Evolutionary conservation across 2,113 vertebrate genomes (phyloP).

Genomic region (Tachysurus vachellii): DNA sequence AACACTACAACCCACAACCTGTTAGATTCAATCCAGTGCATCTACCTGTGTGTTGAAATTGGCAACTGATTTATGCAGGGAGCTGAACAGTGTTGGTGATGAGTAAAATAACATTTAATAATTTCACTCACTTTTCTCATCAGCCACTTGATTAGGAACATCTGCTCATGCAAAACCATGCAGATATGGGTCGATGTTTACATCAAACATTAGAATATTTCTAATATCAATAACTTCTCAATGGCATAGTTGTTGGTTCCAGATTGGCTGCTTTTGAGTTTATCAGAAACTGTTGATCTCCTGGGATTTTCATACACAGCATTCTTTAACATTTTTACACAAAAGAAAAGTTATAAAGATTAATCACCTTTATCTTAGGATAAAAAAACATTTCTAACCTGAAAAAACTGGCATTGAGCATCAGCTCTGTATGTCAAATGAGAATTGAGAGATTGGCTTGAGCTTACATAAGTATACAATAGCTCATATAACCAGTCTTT

Average conservation of each 20-base stretch:
- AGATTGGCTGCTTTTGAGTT: not conserved
- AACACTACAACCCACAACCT: not conserved
- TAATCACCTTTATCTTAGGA: not conserved
- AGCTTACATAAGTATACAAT: not conserved
- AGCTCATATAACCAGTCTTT: not conserved
- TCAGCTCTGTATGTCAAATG: not conserved
- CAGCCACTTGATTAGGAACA: not conserved
- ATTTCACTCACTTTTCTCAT: not conserved
- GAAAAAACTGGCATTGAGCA: not conserved
- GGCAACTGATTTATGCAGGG: not conserved
- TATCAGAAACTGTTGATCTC: not conserved
- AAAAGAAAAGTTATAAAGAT: not conserved
- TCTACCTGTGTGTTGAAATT: not conserved
- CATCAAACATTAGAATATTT: not conserved
- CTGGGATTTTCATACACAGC: not conserved
- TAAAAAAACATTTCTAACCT: not conserved
- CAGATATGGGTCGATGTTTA: not conserved
- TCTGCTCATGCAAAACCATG: not conserved
- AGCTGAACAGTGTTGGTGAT: not conserved
- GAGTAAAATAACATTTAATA: not conserved
- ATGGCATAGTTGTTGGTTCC: not conserved
- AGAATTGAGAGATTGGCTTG: not conserved
- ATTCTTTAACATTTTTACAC: too few species aligned
- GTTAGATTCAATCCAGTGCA: not conserved
- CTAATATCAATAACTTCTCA: not conserved